These are phyloP conservation scores for Ctenosaura bakeri DNA, from an alignment of 2,797 vertebrate species.

Conservation along the genomic window DNA sequence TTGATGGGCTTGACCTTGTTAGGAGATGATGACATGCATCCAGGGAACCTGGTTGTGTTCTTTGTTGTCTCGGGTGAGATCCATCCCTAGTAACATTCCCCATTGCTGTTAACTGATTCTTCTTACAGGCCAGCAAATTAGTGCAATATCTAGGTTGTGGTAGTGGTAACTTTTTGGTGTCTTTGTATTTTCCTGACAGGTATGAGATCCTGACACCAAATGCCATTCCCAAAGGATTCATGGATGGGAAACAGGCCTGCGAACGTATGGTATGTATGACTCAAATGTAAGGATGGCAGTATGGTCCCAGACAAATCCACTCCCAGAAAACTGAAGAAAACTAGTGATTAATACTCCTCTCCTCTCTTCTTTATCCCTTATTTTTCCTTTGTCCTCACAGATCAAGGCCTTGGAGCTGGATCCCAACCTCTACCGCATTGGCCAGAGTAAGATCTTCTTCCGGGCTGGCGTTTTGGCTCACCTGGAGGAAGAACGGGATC, in stretches of 20 bases:
- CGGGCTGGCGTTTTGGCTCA: slow-evolving; percentile 91
- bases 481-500: slow-evolving; percentile 91
- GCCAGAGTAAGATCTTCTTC: slow-evolving; percentile 96
- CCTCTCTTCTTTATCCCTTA: too few species aligned
- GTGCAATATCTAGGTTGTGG: background rate
- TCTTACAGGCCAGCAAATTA: background rate
- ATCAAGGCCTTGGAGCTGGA: slow-evolving; percentile 91
- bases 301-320: background rate
- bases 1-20: background rate
- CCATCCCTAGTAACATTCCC: slow-evolving; percentile 52
- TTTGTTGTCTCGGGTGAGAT: slow-evolving; percentile 84
- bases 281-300: background rate
- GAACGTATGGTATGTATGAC: slow-evolving; percentile 90
- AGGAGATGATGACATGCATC: background rate
- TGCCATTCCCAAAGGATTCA: slow-evolving; percentile 97
- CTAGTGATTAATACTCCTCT: background rate
- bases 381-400: slow-evolving; percentile 68
- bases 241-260: slow-evolving; percentile 98
- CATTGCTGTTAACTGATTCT: background rate
- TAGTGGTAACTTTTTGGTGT: background rate
- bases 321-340: background rate
- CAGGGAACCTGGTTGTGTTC: background rate
- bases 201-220: slow-evolving; percentile 98
- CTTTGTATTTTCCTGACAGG: slow-evolving; percentile 74
- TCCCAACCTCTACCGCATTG: slow-evolving; percentile 89